A percentile compares a stretch with the other conserved stretches of the same genome.
Evolutionary conservation across 2,888 invertebrate species (phyloP).

Genomic region (Hymenopus coronatus): DNA sequence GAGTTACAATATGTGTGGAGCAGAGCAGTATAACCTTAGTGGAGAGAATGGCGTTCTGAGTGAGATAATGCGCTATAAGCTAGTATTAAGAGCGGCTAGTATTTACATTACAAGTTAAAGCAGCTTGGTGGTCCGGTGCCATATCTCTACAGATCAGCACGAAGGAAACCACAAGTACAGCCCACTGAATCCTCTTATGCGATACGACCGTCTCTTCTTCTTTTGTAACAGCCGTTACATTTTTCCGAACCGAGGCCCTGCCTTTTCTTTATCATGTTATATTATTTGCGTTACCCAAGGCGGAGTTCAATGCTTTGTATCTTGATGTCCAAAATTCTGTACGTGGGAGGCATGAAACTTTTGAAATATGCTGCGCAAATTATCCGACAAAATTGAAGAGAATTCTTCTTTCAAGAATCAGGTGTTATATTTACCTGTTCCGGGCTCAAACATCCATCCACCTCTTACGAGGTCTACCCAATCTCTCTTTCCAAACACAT

Average conservation of each 20-base stretch:
- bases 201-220: not conserved
- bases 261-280: not conserved
- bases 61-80: not conserved
- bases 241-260: not conserved
- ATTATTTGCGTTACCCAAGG: not conserved
- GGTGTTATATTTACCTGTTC: too few relatives aligned
- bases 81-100: not conserved
- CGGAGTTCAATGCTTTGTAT: not conserved
- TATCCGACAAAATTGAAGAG: too few relatives aligned
- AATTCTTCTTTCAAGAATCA: too few relatives aligned
- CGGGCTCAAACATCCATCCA: too few relatives aligned
- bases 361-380: too few relatives aligned
- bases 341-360: too few relatives aligned
- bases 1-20: too few relatives aligned
- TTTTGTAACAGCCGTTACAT: not conserved
- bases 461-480: too few relatives aligned
- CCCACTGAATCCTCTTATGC: not conserved
- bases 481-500: too few relatives aligned
- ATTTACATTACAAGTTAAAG: not conserved
- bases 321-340: too few relatives aligned
- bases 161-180: not conserved
- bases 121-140: not conserved
- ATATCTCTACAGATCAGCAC: not conserved
- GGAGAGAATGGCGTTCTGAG: too few relatives aligned
- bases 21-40: too few relatives aligned